Percentiles rank a stretch among this genome's conserved stretches.
Conservation (phyloP, 2,797 vertebrate species). For the Rhynchonycteris naso region DNA sequence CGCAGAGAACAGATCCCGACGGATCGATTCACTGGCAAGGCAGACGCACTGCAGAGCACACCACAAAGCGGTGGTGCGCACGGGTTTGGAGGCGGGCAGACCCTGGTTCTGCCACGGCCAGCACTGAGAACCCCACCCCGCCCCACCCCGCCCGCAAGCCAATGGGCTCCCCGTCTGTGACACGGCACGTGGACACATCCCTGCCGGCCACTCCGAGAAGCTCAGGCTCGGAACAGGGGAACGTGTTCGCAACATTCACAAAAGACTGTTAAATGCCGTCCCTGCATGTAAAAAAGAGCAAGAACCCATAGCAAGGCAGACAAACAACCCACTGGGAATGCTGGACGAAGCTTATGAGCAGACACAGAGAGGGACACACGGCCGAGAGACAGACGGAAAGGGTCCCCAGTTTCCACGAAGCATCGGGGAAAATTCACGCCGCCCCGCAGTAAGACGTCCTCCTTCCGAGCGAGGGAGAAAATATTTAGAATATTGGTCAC, state of each 20-base stretch:
- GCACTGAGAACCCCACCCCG: fast-evolving
- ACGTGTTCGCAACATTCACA: fast-evolving
- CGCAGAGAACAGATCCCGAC: fast-evolving
- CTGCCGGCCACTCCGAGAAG: neutral
- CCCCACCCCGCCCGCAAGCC: no score
- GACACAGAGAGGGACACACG: fast-evolving
- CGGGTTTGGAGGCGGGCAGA: neutral
- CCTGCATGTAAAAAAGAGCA: fast-evolving
- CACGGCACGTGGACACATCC: fast-evolving
- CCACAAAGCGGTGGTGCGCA: fast-evolving
- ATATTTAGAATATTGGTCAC: fast-evolving
- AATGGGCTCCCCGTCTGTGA: neutral
- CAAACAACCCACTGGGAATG: fast-evolving
- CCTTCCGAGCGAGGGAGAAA: fast-evolving
- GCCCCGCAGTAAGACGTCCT: fast-evolving
- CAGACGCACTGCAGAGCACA: fast-evolving
- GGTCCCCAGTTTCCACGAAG: fast-evolving
- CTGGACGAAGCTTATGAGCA: fast-evolving
- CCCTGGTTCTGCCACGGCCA: no score
- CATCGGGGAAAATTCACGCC: fast-evolving
- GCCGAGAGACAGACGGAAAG: neutral
- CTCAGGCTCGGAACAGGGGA: fast-evolving
- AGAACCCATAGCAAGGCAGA: neutral
- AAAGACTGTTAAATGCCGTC: fast-evolving
- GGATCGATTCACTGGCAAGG: fast-evolving